phyloP scores from a whole-genome alignment of 2,113 vertebrate species.

The Oryzias javanicus region DNA sequence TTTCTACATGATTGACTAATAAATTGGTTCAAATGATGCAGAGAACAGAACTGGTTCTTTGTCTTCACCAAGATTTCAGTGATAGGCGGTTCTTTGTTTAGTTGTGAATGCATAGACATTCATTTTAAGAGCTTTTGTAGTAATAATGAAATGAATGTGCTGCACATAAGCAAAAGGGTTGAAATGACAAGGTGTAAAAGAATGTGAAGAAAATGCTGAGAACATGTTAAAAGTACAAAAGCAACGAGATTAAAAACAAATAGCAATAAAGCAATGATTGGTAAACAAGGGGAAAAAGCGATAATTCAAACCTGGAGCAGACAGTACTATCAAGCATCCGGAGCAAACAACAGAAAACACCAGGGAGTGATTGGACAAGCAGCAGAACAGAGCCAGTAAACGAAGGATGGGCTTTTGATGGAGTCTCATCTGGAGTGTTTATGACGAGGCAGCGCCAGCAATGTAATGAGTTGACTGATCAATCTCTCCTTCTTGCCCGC shows the following conservation, averaged over 20 bases:
- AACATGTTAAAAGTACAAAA: background rate
- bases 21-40: constrained; percentile 35
- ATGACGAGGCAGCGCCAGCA: constrained; percentile 72
- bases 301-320: constrained; percentile 34
- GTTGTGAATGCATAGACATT: background rate
- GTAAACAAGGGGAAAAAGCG: background rate
- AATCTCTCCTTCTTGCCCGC: constrained; percentile 73
- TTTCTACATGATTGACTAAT: constrained; percentile 44
- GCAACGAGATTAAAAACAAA: constrained; percentile 19
- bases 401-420: constrained; percentile 70
- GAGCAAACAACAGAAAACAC: constrained; percentile 38
- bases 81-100: constrained; percentile 12
- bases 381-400: constrained; percentile 21
- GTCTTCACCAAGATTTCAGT: constrained; percentile 12
- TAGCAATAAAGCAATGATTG: constrained; percentile 5
- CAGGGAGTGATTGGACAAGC: constrained; percentile 30
- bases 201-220: no score
- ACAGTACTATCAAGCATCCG: constrained; percentile 38
- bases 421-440: constrained; percentile 72
- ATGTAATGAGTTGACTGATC: constrained; percentile 87
- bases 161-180: background rate
- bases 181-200: no score
- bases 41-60: constrained; percentile 36
- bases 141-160: background rate
- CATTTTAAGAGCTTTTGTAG: background rate